Evolutionary conservation across 2,888 invertebrate species (phyloP).

Genomic region (Leucophenga montana): DNA sequence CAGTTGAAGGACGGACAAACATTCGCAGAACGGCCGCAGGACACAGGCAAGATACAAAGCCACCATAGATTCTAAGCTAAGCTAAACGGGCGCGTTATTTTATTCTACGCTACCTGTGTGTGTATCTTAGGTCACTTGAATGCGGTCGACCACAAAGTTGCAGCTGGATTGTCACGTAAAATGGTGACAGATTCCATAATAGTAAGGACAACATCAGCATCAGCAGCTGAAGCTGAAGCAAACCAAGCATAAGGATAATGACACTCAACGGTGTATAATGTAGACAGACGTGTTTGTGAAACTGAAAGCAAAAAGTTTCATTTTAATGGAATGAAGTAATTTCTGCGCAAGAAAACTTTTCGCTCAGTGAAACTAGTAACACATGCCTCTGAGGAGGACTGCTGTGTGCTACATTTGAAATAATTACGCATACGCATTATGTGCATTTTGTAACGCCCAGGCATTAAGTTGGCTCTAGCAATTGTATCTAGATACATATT

Average conservation of each 20-base stretch:
- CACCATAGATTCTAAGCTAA: not conserved
- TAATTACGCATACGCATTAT: no score
- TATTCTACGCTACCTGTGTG: no score
- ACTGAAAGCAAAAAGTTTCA: conserved; percentile 49
- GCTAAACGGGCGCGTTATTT: conserved; percentile 20
- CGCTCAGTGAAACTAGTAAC: conserved; percentile 57
- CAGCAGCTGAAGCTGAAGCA: no score
- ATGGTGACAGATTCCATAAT: conserved; percentile 61
- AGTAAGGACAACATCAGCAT: conserved; percentile 4
- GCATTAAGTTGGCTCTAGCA: not conserved
- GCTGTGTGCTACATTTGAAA: no score
- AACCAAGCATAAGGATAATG: conserved; percentile 31
- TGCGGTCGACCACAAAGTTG: conserved; percentile 52
- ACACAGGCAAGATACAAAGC: no score
- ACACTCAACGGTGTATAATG: not conserved
- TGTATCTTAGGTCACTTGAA: conserved; percentile 57
- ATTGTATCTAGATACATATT: no score
- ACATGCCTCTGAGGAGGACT: no score
- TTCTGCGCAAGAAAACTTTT: conserved; percentile 40
- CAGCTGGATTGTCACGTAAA: conserved; percentile 65
- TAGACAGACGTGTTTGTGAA: not conserved
- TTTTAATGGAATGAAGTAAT: conserved; percentile 52
- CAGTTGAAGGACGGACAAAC: not conserved
- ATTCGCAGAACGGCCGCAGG: no score
- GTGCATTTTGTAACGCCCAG: not conserved